Evolutionary conservation across 2,888 invertebrate species (phyloP), one percentile per base, ranked within the genome.

Genomic region (Drosophila conformis): DNA sequence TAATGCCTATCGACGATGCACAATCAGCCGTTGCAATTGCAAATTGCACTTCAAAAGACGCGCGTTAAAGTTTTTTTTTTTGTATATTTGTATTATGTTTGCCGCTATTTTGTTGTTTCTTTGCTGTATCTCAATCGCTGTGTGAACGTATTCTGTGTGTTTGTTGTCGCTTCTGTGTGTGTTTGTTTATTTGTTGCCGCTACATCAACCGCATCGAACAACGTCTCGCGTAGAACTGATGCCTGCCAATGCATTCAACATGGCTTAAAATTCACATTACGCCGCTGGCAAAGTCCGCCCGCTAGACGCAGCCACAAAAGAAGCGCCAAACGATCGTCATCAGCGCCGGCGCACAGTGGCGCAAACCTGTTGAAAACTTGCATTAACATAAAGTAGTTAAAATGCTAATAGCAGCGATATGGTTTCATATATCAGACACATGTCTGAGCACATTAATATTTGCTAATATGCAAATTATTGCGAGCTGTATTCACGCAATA

Each of bases 201-300:
- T 76, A 53, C 77, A 63, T 78, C 91, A 83, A 91, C 92, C 91
- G 86, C 83, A 81, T 87, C 83, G 83, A 73, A 82, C 85, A 83
- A 81, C 80, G 91, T 80, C 85, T 82, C 87, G 79, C 67, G 83
- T 83, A 91, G 86, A 91, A 92, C 91, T 91, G 92, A 92, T 73
- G 88, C 80, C 87, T 87, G 70, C 73, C 85, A 87, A 71, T 87
- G 89, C 90, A 89, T 69, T 68, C 77, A 81, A 70, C 83, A 77
- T 84, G 87, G 80, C 75, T 90, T 87, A 90, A 91, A 91, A 91
- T 87, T 89, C 81, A 89, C 86, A 82, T 82, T 87, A 78, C 69
- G 73, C 89, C 74, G 71, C 66, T 80, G 65, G 69, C 82, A 29
- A 29, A 82, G 67, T 66, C 83, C 87, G 89, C 82, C 87, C 85